These are phyloP conservation scores for Microplitis mediator DNA, from an alignment of 1,140 invertebrate species.

Conservation along the genomic window DNA sequence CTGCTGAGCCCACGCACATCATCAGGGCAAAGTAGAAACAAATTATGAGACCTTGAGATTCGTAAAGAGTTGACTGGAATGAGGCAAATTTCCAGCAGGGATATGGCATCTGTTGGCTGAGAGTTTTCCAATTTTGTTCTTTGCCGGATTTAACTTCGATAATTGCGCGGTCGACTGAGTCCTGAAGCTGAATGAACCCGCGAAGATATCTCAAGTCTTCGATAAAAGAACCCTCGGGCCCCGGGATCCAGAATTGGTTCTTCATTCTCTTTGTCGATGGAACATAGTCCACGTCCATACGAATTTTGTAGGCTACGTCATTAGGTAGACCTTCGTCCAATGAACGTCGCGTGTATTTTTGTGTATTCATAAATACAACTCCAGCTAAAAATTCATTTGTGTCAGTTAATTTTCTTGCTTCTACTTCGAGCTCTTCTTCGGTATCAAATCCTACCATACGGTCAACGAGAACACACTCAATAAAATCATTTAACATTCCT, in stretches of 20 bases:
- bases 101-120: slow-evolving; percentile 72
- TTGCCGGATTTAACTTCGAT: slow-evolving; percentile 58
- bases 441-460: slow-evolving; percentile 62
- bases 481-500: slow-evolving; percentile 58
- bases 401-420: slow-evolving; percentile 63
- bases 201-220: slow-evolving; percentile 71
- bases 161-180: slow-evolving; percentile 69
- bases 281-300: slow-evolving; percentile 73
- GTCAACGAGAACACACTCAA: slow-evolving; percentile 68
- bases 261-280: slow-evolving; percentile 67
- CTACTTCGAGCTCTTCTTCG: slow-evolving; percentile 61
- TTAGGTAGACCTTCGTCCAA: slow-evolving; percentile 42
- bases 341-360: slow-evolving; percentile 37
- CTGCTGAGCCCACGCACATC: slow-evolving; percentile 66
- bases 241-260: slow-evolving; percentile 71
- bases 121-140: slow-evolving; percentile 61
- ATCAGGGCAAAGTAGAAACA: slow-evolving; percentile 70
- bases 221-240: slow-evolving; percentile 68
- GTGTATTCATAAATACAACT: slow-evolving; percentile 58
- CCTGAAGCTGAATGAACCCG: slow-evolving; percentile 72
- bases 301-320: slow-evolving; percentile 67
- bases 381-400: slow-evolving; percentile 66
- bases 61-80: slow-evolving; percentile 69
- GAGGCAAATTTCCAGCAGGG: slow-evolving; percentile 69
- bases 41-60: slow-evolving; percentile 68